Conservation (phyloP, 2,113 vertebrate species). For the Triplophysa siluroides region DNA sequence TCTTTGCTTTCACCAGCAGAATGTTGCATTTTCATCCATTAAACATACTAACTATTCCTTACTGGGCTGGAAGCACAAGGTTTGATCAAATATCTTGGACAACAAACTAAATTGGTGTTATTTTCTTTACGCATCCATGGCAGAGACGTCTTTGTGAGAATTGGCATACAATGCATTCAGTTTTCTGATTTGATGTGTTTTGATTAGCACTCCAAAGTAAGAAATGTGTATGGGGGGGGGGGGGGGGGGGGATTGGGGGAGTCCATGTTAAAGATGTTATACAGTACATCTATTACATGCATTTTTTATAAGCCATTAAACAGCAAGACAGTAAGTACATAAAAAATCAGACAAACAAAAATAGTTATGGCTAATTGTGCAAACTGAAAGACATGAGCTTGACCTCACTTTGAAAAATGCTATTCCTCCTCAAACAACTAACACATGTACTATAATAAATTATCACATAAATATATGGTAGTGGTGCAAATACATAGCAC, state of each 20-base stretch:
- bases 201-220: no score
- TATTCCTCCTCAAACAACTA: not conserved
- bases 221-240: no score
- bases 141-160: no score
- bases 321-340: not conserved
- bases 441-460: slow-evolving; percentile 1
- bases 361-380: not conserved
- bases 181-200: no score
- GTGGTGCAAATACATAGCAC: not conserved
- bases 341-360: not conserved
- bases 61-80: no score
- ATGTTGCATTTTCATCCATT: not conserved
- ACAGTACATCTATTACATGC: not conserved
- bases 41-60: not conserved
- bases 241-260: no score
- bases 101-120: no score
- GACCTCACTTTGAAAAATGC: not conserved
- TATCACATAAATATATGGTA: slow-evolving; percentile 1
- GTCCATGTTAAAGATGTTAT: no score
- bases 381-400: not conserved
- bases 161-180: no score
- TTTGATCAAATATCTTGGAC: no score
- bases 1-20: not conserved
- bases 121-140: no score
- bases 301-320: not conserved